These are phyloP conservation scores for Eubasilissa splendida DNA, from an alignment of 2,888 invertebrate genomes.

Conservation along the genomic window DNA sequence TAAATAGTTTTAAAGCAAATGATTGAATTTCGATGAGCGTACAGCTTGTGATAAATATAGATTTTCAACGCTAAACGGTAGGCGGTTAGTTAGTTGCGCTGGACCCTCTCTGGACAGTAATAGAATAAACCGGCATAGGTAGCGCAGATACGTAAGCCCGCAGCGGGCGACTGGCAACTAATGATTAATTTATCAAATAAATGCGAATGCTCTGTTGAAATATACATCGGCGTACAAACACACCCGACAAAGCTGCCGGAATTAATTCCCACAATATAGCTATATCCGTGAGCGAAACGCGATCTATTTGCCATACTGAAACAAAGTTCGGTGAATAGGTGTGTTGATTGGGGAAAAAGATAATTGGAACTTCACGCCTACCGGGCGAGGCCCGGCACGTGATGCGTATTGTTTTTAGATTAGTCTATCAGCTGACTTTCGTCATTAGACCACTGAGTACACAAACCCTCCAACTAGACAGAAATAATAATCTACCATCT, in stretches of 20 bases:
- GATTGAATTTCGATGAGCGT: no score
- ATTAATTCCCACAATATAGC: not conserved
- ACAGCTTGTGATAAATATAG: not conserved
- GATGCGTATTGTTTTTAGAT: conserved; percentile 35
- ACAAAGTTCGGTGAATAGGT: conserved; percentile 36
- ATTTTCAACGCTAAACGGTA: not conserved
- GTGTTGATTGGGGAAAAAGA: conserved; percentile 36
- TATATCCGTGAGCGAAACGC: conserved; percentile 4
- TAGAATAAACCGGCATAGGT: not conserved
- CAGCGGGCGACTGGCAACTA: conserved; percentile 15
- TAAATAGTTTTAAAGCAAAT: no score
- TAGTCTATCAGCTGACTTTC: conserved; percentile 36
- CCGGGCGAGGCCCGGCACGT: conserved; percentile 8
- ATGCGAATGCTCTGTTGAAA: conserved; percentile 1
- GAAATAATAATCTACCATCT: conserved; percentile 25
- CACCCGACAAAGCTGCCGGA: not conserved
- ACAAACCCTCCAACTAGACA: conserved; percentile 15
- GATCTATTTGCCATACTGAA: conserved; percentile 24
- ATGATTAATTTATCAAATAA: conserved; percentile 18
- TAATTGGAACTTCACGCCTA: conserved; percentile 30
- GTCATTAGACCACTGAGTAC: conserved; percentile 31
- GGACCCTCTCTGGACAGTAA: not conserved
- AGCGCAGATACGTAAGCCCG: not conserved
- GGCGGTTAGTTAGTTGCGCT: not conserved
- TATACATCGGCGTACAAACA: conserved; percentile 3